Base-by-base conservation (phyloP, 2,113 vertebrate species). In the Odocoileus virginianus region DNA sequence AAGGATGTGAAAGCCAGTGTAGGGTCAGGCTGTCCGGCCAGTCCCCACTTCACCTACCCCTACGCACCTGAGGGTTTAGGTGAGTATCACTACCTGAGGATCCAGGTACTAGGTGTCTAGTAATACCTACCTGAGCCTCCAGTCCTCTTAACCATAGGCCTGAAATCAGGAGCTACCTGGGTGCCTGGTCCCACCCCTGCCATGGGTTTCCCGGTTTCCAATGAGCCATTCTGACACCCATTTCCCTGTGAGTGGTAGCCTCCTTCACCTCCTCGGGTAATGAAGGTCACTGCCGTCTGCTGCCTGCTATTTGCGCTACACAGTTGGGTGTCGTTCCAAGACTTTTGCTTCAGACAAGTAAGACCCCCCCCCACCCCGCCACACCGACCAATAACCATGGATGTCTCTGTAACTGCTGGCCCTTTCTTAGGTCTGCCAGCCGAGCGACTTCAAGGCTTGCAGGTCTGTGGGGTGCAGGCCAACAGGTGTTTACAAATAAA, bases 211-310 rank as follows among this genome's bases (percentile, higher is more conserved):
- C 79, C 2, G 19, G 79, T 54, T 19, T 23, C 50, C 0, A 1
- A 1, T 4, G 33, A 23, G 50, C 50, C 79, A 25, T 1, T 33
- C 78, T 52, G 47, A 81, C 10, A 0, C 6, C 78, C 0, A 1
- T 21, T 19, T 33, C 78, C 47, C 33, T 54, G 15, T 23, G 12
- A n/a, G 11, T 14, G 50, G 79, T 0, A 14, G 79, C 47, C 79
- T 25, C 50, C 79, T 54, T 23, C 19, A 16, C 25, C 47, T 3
- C 1, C 78, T 81, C 0, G 5, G 3, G 47, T 3, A 21, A 27
- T 47, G 43, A 17, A 30, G 43, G 0, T 10, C 27, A 17, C 76
- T 17, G 76, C 27, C 8, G 0, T 30, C 45, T 50, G 28, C 28
- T 21, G 16, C 10, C 78, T 81, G 47, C 30, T 6, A 1, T 82